Percentiles rank a stretch among this genome's conserved stretches.
Evolutionary conservation across 2,888 invertebrate genomes (phyloP).

Genomic region (Imbricaverruca yamaguchii): DNA sequence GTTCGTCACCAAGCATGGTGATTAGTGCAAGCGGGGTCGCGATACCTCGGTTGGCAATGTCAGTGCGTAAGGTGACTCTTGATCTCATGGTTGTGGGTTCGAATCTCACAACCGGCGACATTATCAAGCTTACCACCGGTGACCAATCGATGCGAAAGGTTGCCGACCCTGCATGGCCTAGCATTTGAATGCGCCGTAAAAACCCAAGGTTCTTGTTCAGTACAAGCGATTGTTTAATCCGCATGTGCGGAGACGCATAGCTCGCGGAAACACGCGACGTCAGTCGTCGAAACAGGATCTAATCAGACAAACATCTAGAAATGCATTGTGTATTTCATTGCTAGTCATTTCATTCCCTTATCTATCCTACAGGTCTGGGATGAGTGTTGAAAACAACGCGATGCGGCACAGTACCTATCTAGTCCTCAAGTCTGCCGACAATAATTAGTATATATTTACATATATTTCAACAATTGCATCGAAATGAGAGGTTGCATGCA

Average conservation of each 20-base stretch:
- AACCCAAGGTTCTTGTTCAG: not conserved
- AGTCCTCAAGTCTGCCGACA: not conserved
- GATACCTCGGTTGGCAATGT: too few relatives aligned
- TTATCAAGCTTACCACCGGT: not conserved
- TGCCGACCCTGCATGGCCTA: too few relatives aligned
- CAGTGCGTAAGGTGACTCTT: too few relatives aligned
- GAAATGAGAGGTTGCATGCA: not conserved
- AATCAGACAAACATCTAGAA: not conserved
- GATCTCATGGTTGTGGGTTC: too few relatives aligned
- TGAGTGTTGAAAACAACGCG: slow-evolving; percentile 4
- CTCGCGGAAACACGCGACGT: not conserved
- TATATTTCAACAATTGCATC: not conserved
- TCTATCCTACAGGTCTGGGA: not conserved
- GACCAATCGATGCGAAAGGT: too few relatives aligned
- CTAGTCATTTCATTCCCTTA: not conserved
- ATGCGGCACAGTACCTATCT: not conserved
- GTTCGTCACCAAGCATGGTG: too few relatives aligned
- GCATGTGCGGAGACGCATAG: not conserved
- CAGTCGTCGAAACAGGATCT: not conserved
- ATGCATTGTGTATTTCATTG: not conserved
- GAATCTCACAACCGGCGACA: not conserved
- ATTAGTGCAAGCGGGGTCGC: too few relatives aligned
- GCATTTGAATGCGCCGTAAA: too few relatives aligned
- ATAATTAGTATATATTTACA: not conserved
- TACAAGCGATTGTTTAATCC: not conserved